Evolutionary conservation across 2,113 vertebrate genomes (phyloP).

Genomic region (Mixornis gularis): DNA sequence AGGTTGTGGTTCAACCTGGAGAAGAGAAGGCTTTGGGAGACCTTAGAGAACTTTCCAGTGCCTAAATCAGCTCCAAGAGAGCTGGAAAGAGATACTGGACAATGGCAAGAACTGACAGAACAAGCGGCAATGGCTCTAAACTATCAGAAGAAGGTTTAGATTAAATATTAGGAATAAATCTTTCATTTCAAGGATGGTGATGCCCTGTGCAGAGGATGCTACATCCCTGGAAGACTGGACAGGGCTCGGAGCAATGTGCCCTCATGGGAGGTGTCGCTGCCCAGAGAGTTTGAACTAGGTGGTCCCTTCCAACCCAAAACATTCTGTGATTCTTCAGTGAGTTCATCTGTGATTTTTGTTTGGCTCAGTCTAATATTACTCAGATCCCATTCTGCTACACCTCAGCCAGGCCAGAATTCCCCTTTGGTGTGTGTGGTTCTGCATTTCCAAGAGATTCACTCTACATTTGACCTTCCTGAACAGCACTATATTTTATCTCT

Average conservation of each 20-base stretch:
- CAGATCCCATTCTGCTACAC: background rate
- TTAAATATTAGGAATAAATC: background rate
- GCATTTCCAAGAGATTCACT: background rate
- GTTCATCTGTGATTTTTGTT: background rate
- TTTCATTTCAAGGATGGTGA: background rate
- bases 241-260: background rate
- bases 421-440: background rate
- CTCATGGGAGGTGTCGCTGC: background rate
- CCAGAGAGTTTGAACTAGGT: no score
- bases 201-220: background rate
- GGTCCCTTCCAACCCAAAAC: background rate
- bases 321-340: no score
- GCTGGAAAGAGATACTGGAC: background rate
- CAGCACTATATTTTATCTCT: background rate
- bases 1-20: background rate
- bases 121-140: background rate
- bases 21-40: background rate
- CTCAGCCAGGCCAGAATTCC: background rate
- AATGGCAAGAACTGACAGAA: background rate
- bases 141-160: background rate
- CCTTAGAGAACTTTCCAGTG: background rate
- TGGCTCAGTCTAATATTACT: background rate
- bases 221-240: background rate
- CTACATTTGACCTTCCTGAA: background rate
- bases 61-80: background rate